A percentile compares a stretch with the other conserved stretches of the same genome.
These are phyloP conservation scores for Aplodontia rufa DNA, from an alignment of 2,113 vertebrate genomes.

Conservation along the genomic window DNA sequence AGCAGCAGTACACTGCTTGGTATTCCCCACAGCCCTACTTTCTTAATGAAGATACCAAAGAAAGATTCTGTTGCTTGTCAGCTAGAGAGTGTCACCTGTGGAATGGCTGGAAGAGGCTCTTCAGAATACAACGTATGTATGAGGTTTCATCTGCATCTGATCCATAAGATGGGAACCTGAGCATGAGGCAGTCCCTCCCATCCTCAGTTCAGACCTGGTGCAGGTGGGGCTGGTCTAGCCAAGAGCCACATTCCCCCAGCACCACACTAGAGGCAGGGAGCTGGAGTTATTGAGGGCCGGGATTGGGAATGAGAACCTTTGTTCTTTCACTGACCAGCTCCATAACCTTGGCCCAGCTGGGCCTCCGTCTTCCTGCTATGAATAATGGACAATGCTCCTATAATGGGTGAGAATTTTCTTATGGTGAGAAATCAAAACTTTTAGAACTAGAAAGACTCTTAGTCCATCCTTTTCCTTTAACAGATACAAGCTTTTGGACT, in stretches of 20 bases:
- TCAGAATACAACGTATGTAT: not conserved
- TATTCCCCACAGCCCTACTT: not conserved
- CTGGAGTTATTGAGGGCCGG: not conserved
- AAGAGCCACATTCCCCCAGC: not conserved
- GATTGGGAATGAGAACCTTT: not conserved
- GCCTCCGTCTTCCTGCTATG: not conserved
- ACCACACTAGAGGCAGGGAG: not conserved
- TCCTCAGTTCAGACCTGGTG: not conserved
- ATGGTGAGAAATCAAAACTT: not conserved
- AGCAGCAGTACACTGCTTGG: not conserved
- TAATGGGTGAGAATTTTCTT: not conserved
- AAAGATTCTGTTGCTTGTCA: not conserved
- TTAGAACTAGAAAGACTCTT: not conserved
- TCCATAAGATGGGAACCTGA: not conserved
- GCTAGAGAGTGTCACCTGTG: not conserved
- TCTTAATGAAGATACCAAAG: not conserved
- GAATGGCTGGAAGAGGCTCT: not conserved
- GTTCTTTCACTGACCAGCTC: not conserved
- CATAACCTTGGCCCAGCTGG: not conserved
- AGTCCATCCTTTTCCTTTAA: constrained; percentile 6
- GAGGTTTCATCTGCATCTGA: not conserved
- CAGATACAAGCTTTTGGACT: not conserved
- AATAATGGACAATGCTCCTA: not conserved
- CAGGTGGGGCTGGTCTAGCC: not conserved
- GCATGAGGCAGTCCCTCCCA: not conserved